Percentiles rank a stretch among this genome's conserved stretches.
Conservation (phyloP, 2,797 vertebrate genomes). For the Gambusia yucatana region DNA sequence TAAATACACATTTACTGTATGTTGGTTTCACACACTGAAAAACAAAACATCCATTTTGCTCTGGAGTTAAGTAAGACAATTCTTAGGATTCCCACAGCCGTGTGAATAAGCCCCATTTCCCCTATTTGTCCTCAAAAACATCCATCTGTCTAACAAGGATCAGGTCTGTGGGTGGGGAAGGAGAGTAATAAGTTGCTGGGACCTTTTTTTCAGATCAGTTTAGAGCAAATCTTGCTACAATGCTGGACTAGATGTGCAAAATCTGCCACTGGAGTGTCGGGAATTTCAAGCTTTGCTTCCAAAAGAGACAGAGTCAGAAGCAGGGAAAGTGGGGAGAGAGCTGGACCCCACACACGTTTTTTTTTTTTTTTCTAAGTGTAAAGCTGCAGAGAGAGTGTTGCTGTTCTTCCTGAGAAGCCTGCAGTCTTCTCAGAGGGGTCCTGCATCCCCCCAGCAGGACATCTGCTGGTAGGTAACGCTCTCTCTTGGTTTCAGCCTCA, state of each 20-base stretch:
- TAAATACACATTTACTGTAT: constrained; percentile 42
- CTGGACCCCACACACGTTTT: constrained; percentile 34
- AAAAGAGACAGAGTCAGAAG: constrained; percentile 79
- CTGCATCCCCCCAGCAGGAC: constrained; percentile 11
- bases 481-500: constrained; percentile 15
- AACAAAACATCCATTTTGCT: constrained; percentile 4
- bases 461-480: constrained; percentile 43
- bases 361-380: constrained; percentile 1
- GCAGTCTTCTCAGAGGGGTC: constrained; percentile 22
- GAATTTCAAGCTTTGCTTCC: constrained; percentile 94
- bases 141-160: constrained; percentile 45
- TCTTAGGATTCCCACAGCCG: neutral
- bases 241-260: constrained; percentile 82
- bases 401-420: constrained; percentile 14
- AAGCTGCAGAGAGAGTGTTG: constrained; percentile 26
- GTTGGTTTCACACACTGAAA: neutral
- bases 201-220: constrained; percentile 54
- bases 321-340: constrained; percentile 57
- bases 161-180: constrained; percentile 59
- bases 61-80: neutral
- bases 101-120: neutral
- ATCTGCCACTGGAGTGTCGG: constrained; percentile 89
- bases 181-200: constrained; percentile 51
- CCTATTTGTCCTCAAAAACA: constrained; percentile 16
- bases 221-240: constrained; percentile 58